Base-by-base conservation (phyloP, 2,797 vertebrate species). In the Nannoperca australis region DNA sequence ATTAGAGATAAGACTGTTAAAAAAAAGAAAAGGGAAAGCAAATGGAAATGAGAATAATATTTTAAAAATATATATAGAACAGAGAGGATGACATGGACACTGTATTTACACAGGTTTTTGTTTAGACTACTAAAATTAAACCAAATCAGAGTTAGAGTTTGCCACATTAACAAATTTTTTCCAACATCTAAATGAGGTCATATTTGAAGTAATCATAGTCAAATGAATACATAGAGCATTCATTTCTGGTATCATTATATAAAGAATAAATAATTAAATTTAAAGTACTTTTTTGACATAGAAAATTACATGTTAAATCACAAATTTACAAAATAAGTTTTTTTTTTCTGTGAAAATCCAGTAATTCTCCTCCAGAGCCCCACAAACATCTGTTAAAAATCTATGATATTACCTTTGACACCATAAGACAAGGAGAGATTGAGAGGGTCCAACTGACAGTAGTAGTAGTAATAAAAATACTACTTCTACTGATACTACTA, bases 111-210 rank as follows among this genome's bases (percentile, higher is more conserved):
- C 6, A 24, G 22, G 22, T 42, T 5, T 68, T 40, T 60, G 13
- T 55, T 59, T 11, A 38, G 36, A 10, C 36, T 38, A 38, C 11
- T 50, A 17, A 58, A 30, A 78, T 64, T 36, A 36, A 75, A 58
- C 36, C 0, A 2, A 9, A 34, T 40, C n/a, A 42, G 38, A 18
- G 32, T 32, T 32, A 32, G 53, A 55, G 36, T 56, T 63, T 24
- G 17, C 27, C 42, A 50, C 15, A 18, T 3, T 30, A 63, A 56
- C 5, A 24, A 5, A 11, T 18, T 7, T 49, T 44, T 51, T 13
- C 8, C 8, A 13, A 64, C n/a, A 24, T 64, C 9, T 14, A 36
- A 63, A 62, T 59, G 3, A 44, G 5, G 5, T 42, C 12, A 50
- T 4, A 50, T 24, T 22, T 5, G 3, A 8, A 15, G 7, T 45